Conservation (phyloP, 1,140 invertebrate genomes). For the Drosophila pseudoananassae region DNA sequence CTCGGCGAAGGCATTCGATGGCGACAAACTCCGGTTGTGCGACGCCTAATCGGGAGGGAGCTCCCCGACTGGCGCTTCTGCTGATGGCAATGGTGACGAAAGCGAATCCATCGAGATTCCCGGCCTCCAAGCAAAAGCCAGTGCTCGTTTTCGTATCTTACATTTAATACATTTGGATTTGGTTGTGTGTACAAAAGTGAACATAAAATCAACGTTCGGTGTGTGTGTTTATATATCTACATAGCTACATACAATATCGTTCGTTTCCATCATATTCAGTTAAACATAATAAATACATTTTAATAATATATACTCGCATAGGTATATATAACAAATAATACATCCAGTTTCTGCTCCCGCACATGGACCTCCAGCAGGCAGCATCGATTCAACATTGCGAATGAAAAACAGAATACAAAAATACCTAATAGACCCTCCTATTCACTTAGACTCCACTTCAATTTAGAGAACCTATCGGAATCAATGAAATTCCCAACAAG, state of each 20-base stretch:
- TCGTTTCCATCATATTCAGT: conserved; percentile 59
- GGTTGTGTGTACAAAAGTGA: conserved; percentile 73
- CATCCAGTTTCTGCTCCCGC: conserved; percentile 49
- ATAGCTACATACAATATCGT: conserved; percentile 69
- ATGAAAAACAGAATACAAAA: conserved; percentile 51
- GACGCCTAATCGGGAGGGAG: background rate
- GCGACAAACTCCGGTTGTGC: conserved; percentile 22
- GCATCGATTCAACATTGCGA: conserved; percentile 62
- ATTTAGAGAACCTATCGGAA: background rate
- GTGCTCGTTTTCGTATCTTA: conserved; percentile 51
- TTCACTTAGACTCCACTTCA: background rate
- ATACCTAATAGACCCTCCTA: conserved; percentile 9
- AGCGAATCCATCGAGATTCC: conserved; percentile 39
- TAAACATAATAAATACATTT: conserved; percentile 80
- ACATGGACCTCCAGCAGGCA: conserved; percentile 30
- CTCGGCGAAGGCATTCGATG: conserved; percentile 6
- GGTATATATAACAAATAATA: conserved; percentile 77
- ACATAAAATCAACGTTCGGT: conserved; percentile 70
- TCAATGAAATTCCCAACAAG: background rate
- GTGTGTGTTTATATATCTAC: conserved; percentile 67
- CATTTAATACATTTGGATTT: conserved; percentile 77
- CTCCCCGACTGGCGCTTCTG: background rate
- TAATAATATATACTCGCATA: conserved; percentile 54
- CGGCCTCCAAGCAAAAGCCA: background rate
- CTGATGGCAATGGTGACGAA: conserved; percentile 23